phyloP scores from a whole-genome alignment of 35 echinoderm and acorn worm genomes.

The Amphiura filiformis region DNA sequence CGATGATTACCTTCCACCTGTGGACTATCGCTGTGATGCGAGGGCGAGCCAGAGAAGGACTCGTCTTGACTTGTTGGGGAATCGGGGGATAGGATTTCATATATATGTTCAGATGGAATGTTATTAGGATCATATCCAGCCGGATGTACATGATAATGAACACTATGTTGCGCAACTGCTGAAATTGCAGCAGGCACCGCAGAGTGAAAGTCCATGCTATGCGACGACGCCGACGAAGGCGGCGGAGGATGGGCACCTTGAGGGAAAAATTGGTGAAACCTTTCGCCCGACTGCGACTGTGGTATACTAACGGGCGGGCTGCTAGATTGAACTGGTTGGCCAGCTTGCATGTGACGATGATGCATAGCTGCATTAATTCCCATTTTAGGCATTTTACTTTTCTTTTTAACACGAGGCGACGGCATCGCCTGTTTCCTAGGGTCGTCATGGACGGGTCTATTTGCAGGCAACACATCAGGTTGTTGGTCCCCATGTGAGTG shows the following conservation, averaged over 20 bases:
- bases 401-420: conserved; percentile 81
- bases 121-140: conserved; percentile 15
- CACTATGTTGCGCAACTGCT: neutral
- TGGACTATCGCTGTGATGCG: conserved; percentile 51
- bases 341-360: conserved; percentile 29
- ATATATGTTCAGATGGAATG: conserved; percentile 8
- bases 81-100: conserved; percentile 55
- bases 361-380: conserved; percentile 68
- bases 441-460: conserved; percentile 21
- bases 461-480: neutral
- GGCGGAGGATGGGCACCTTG: conserved; percentile 27
- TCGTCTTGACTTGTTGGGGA: conserved; percentile 79
- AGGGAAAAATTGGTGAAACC: conserved; percentile 57
- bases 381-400: conserved; percentile 86
- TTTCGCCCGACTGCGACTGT: conserved; percentile 80
- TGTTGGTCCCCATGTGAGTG: conserved; percentile 22
- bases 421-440: conserved; percentile 44
- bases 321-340: conserved; percentile 15
- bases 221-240: conserved; percentile 26
- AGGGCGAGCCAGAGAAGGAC: conserved; percentile 35
- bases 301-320: conserved; percentile 32
- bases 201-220: conserved; percentile 10
- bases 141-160: conserved; percentile 42
- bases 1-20: conserved; percentile 28
- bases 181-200: conserved; percentile 9